These are phyloP conservation scores for Proterorhinus semilunaris DNA, from an alignment of 2,113 vertebrate species.

Conservation along the genomic window DNA sequence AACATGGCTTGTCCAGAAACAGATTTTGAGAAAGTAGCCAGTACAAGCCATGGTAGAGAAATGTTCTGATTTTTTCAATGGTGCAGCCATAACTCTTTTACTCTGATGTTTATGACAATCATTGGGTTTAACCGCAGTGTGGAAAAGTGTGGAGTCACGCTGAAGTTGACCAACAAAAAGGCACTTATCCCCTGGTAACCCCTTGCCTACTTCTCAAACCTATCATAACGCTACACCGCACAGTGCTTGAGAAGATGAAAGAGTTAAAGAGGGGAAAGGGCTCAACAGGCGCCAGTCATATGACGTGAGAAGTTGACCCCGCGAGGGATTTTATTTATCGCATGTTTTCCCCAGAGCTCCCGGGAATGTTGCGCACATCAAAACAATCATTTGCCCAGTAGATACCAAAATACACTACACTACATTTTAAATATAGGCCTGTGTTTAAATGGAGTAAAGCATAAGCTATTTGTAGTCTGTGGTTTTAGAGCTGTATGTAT, in stretches of 20 bases:
- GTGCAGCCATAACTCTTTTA: not conserved
- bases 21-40: too few relatives aligned
- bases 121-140: not conserved
- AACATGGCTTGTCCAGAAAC: too few relatives aligned
- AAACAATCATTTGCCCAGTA: too few relatives aligned
- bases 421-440: too few relatives aligned
- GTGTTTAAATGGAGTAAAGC: too few relatives aligned
- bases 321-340: conserved; percentile 18
- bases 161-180: not conserved
- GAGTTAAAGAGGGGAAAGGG: conserved; percentile 31
- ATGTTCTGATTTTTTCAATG: too few relatives aligned
- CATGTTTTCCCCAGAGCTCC: conserved; percentile 36
- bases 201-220: not conserved
- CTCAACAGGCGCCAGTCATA: conserved; percentile 63
- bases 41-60: too few relatives aligned
- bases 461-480: too few relatives aligned
- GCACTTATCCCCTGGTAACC: not conserved
- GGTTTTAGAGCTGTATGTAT: too few relatives aligned
- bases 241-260: conserved; percentile 26
- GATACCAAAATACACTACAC: too few relatives aligned
- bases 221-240: not conserved
- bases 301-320: conserved; percentile 45
- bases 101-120: not conserved
- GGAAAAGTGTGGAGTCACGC: conserved; percentile 5
- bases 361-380: not conserved